A percentile compares a stretch with the other conserved stretches of the same genome.
Evolutionary conservation across 2,113 vertebrate genomes (phyloP).

Genomic region (Noctilio leporinus): DNA sequence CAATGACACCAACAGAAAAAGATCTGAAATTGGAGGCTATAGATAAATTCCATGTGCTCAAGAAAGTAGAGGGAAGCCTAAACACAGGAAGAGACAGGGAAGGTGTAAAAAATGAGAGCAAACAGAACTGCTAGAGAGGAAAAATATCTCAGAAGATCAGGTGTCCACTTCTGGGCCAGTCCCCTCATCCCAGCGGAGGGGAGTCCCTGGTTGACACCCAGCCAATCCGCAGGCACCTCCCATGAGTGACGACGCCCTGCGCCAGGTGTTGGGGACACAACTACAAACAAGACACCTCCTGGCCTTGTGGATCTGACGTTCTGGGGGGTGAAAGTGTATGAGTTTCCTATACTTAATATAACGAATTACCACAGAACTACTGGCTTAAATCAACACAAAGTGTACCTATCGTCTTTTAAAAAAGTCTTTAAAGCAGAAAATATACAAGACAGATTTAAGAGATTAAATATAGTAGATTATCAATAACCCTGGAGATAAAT

Average conservation of each 20-base stretch:
- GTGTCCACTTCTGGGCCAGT: background rate
- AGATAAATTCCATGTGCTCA: background rate
- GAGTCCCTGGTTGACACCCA: background rate
- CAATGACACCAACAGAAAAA: background rate
- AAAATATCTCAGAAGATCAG: background rate
- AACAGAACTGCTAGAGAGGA: background rate
- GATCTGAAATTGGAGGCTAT: background rate
- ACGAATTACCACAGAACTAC: background rate
- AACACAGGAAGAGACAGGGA: background rate
- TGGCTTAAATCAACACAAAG: background rate
- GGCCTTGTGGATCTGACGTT: background rate
- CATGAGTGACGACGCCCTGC: background rate
- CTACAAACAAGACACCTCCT: background rate
- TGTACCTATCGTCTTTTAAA: background rate
- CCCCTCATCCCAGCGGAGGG: background rate
- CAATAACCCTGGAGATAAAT: background rate
- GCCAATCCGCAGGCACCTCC: background rate
- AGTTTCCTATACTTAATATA: background rate
- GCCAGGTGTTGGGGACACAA: background rate
- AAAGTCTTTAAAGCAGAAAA: background rate
- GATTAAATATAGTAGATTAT: background rate
- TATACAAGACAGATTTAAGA: background rate
- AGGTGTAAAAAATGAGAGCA: background rate
- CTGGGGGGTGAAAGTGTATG: background rate
- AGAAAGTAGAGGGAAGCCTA: background rate